A percentile compares a stretch with the other conserved stretches of the same genome.
Conservation (phyloP, 2,888 invertebrate species). For the Autographa gamma region DNA sequence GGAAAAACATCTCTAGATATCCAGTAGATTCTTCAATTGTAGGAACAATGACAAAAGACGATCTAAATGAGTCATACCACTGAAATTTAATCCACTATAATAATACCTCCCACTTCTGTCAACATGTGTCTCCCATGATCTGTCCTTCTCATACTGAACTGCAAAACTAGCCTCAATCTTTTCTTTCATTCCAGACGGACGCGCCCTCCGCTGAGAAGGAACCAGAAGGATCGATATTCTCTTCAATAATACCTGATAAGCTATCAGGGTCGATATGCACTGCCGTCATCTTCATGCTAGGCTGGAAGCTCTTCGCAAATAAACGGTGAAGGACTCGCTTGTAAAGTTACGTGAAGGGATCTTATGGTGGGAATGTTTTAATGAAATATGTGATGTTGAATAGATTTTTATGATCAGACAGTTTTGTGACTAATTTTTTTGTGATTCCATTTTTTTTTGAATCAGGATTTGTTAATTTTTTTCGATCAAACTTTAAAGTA, state of each 20-base stretch:
- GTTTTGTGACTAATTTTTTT: too few relatives aligned
- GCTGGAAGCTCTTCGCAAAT: slow-evolving; percentile 89
- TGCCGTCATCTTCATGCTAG: slow-evolving; percentile 90
- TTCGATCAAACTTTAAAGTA: too few relatives aligned
- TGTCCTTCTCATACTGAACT: too few relatives aligned
- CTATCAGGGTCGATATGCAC: slow-evolving; percentile 89
- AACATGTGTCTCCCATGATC: too few relatives aligned
- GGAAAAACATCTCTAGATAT: too few relatives aligned
- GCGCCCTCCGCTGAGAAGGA: slow-evolving; percentile 65
- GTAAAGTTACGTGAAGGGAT: slow-evolving; percentile 28
- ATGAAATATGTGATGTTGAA: slow-evolving; percentile 33
- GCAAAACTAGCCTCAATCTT: neutral
- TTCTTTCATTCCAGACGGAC: slow-evolving; percentile 78
- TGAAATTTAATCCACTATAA: too few relatives aligned
- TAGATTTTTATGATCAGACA: neutral
- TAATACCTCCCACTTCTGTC: too few relatives aligned
- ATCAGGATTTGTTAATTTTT: too few relatives aligned
- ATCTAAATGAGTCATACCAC: too few relatives aligned
- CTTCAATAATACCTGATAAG: slow-evolving; percentile 88
- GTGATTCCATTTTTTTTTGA: too few relatives aligned
- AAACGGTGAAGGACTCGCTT: slow-evolving; percentile 82
- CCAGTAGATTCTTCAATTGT: too few relatives aligned
- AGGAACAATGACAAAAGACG: too few relatives aligned
- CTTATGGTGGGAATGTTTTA: slow-evolving; percentile 37
- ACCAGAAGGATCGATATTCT: slow-evolving; percentile 85